Evolutionary conservation across 1,140 invertebrate species (phyloP).

Genomic region (Lepidurus apus): DNA sequence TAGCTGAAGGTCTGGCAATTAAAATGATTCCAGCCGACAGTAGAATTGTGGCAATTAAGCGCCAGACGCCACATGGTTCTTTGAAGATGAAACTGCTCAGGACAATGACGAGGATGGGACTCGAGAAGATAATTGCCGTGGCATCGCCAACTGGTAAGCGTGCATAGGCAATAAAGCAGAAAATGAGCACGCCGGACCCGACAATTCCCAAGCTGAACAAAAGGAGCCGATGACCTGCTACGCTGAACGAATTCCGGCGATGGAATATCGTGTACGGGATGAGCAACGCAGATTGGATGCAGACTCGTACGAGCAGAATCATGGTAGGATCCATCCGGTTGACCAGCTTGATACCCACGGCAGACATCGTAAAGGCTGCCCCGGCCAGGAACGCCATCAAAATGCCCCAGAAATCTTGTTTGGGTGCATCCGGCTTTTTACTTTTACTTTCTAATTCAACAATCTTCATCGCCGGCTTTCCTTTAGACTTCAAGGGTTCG

Average conservation of each 20-base stretch:
- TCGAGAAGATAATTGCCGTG: conserved; percentile 24
- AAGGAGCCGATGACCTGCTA: conserved; percentile 4
- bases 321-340: conserved; percentile 25
- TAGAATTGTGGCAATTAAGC: background rate
- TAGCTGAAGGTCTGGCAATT: conserved; percentile 12
- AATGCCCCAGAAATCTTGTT: conserved; percentile 20
- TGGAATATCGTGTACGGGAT: background rate
- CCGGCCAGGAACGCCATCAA: conserved; percentile 23
- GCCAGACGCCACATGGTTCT: conserved; percentile 4
- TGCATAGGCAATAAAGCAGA: conserved; percentile 24
- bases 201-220: conserved; percentile 12
- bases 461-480: background rate
- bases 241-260: conserved; percentile 4
- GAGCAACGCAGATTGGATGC: background rate
- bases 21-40: conserved; percentile 14
- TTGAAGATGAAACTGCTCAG: conserved; percentile 9
- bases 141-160: conserved; percentile 26
- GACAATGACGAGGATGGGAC: conserved; percentile 25
- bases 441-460: background rate
- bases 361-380: conserved; percentile 3
- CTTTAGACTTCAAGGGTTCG: background rate
- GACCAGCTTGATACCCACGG: conserved; percentile 26
- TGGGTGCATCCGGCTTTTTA: background rate
- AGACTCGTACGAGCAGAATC: conserved; percentile 11
- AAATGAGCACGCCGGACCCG: conserved; percentile 23